Percentiles rank a stretch among this genome's conserved stretches.
Conservation (phyloP, 1,140 invertebrate species). For the Maniola jurtina region DNA sequence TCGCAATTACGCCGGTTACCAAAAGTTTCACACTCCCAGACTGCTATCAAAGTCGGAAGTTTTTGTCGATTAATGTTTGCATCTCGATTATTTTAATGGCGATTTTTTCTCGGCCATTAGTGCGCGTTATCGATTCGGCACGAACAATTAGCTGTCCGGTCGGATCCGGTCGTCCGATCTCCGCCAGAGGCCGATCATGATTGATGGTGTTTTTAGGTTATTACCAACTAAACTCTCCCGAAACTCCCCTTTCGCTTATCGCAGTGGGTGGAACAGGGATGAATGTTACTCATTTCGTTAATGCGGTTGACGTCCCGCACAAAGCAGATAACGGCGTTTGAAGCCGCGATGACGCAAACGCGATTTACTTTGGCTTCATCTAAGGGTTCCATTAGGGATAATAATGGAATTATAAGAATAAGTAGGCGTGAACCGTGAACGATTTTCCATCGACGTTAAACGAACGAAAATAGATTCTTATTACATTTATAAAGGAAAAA, state of each 20-base stretch:
- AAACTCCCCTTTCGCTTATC: constrained; percentile 48
- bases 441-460: constrained; percentile 25
- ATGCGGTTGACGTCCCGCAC: constrained; percentile 53
- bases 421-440: constrained; percentile 30
- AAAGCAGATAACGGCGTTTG: constrained; percentile 58
- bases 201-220: constrained; percentile 68
- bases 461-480: constrained; percentile 25
- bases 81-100: constrained; percentile 54
- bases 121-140: constrained; percentile 57
- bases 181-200: constrained; percentile 54
- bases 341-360: constrained; percentile 42
- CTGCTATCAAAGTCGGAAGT: constrained; percentile 13
- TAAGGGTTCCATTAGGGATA: constrained; percentile 36
- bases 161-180: constrained; percentile 39
- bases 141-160: constrained; percentile 62
- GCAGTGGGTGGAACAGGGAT: constrained; percentile 36
- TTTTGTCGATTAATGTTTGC: constrained; percentile 34
- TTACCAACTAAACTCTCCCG: constrained; percentile 46
- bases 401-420: constrained; percentile 41
- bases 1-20: constrained; percentile 18
- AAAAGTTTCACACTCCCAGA: constrained; percentile 25
- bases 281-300: constrained; percentile 59
- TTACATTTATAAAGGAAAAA: constrained; percentile 14
- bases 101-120: constrained; percentile 50
- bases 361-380: constrained; percentile 37